Evolutionary conservation across 92 coral and sea anemone genomes (phyloP).

Genomic region (Siderastrea siderea): DNA sequence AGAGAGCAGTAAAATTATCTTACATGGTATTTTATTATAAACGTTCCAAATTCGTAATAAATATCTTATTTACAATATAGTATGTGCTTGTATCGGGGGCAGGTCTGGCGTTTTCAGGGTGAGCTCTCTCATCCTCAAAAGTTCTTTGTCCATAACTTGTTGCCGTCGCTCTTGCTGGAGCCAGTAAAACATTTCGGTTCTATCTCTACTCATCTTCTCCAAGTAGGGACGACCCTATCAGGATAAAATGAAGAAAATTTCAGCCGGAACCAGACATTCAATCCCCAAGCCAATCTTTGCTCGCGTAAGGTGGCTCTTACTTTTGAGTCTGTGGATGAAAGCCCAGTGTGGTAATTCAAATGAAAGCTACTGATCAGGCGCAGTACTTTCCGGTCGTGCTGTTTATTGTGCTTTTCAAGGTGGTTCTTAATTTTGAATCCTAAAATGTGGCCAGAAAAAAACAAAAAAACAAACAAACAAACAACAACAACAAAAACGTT

Average conservation of each 20-base stretch:
- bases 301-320: no score
- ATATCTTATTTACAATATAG: conserved; percentile 63
- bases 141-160: conserved; percentile 79
- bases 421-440: no score
- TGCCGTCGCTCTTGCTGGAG: conserved; percentile 95
- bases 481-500: no score
- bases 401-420: no score
- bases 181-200: conserved; percentile 99
- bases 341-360: no score
- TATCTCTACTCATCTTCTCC: conserved; percentile 90
- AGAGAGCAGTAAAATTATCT: not conserved
- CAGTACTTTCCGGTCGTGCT: no score
- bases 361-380: no score
- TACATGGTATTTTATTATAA: conserved; percentile 21
- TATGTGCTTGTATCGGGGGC: conserved; percentile 66
- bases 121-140: conserved; percentile 60
- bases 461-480: no score
- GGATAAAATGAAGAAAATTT: not conserved
- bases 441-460: no score
- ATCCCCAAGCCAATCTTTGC: no score
- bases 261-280: no score
- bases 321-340: no score
- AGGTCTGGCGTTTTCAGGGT: conserved; percentile 67
- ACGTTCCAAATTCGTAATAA: conserved; percentile 4
- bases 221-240: conserved; percentile 92